phyloP scores from a whole-genome alignment of 2,797 vertebrate species.

The Somateria mollissima region DNA sequence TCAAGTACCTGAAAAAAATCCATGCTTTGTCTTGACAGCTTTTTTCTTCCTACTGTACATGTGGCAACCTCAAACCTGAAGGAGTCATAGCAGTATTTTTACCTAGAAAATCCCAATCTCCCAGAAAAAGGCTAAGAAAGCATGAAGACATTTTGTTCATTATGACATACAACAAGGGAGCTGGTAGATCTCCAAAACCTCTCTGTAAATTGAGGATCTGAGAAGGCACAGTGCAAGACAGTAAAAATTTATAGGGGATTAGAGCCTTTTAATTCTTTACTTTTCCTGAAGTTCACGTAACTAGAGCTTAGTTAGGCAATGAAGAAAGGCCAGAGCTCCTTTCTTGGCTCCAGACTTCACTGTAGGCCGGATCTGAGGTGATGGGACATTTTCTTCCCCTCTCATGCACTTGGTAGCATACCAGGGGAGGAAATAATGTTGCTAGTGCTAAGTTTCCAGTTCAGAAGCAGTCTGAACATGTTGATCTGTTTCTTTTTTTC shows the following conservation, averaged over 20 bases:
- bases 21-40: neutral
- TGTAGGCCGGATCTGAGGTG: neutral
- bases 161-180: neutral
- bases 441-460: neutral
- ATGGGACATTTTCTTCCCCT: neutral
- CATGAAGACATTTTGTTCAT: neutral
- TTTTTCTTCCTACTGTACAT: neutral
- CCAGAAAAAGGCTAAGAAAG: neutral
- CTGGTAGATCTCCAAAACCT: neutral
- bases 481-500: neutral
- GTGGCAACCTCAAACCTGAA: neutral
- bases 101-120: neutral
- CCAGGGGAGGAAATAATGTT: neutral
- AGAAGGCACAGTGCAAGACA: neutral
- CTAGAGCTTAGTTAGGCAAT: neutral
- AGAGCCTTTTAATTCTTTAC: neutral
- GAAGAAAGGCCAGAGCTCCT: neutral
- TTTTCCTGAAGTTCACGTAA: neutral
- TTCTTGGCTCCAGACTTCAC: neutral
- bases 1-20: neutral
- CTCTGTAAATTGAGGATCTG: neutral
- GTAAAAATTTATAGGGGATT: neutral
- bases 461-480: constrained; percentile 1
- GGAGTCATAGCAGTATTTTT: neutral
- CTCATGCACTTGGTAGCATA: neutral